These are phyloP conservation scores for Hypotaenidia okinawae DNA, from an alignment of 2,797 vertebrate species.

Conservation along the genomic window DNA sequence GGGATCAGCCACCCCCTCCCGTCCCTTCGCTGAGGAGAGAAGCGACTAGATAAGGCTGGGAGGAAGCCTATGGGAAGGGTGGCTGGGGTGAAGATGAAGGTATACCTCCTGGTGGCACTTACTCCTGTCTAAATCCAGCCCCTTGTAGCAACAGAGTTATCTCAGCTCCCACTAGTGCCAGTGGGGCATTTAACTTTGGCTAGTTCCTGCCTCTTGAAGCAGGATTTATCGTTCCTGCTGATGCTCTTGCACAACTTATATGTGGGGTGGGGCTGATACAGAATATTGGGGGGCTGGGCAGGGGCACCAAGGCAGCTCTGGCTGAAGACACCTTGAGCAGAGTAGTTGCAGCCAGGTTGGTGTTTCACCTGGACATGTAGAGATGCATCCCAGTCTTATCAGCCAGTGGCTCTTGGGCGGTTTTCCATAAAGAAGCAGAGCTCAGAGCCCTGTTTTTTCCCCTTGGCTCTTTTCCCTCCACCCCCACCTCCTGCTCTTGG, in stretches of 20 bases:
- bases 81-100: background rate
- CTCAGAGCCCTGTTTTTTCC: background rate
- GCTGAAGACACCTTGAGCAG: background rate
- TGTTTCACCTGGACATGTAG: background rate
- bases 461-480: background rate
- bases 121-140: background rate
- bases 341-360: fast-evolving
- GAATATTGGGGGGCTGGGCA: background rate
- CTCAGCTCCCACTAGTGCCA: background rate
- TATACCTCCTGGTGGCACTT: background rate
- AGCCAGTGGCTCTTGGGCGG: fast-evolving
- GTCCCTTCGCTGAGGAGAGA: background rate
- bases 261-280: background rate
- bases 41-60: background rate
- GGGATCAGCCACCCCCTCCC: background rate
- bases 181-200: background rate
- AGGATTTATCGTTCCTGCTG: background rate
- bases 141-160: background rate
- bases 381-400: background rate
- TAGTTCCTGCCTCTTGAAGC: background rate
- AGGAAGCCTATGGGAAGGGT: background rate
- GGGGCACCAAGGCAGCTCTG: background rate
- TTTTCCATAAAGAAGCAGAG: background rate
- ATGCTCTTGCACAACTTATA: background rate
- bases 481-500: background rate